phyloP scores from a whole-genome alignment of 2,113 vertebrate genomes.

The Ochotona curzoniae region DNA sequence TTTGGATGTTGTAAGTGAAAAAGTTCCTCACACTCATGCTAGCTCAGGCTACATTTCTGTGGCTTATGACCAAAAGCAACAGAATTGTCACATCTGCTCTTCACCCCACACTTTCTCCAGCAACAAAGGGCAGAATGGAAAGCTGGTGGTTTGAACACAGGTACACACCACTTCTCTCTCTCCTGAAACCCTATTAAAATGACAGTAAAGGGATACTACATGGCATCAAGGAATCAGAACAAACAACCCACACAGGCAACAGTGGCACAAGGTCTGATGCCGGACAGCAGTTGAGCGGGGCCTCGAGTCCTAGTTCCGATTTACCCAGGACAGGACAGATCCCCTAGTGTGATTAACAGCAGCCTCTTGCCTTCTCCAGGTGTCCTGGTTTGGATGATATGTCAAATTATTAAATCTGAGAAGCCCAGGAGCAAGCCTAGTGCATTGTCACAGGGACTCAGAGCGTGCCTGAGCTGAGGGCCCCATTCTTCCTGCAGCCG shows the following conservation, averaged over 20 bases:
- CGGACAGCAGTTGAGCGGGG: not conserved
- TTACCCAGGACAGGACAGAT: not conserved
- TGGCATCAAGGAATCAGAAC: not conserved
- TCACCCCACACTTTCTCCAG: not conserved
- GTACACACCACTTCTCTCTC: not conserved
- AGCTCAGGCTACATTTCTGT: not conserved
- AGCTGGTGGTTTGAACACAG: not conserved
- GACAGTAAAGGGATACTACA: not conserved
- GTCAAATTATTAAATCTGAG: constrained; percentile 32
- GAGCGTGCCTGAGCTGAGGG: not conserved
- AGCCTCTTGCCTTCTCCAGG: not conserved
- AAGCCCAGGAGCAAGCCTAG: constrained; percentile 29
- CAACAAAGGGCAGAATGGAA: not conserved
- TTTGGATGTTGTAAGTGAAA: not conserved
- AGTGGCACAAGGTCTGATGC: not conserved
- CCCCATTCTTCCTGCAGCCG: not conserved
- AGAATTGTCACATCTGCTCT: not conserved
- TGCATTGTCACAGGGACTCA: not conserved
- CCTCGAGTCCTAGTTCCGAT: not conserved
- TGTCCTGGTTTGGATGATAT: not conserved
- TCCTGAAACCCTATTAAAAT: not conserved
- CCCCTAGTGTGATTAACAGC: not conserved
- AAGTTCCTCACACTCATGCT: not conserved
- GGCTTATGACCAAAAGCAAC: constrained; percentile 21
- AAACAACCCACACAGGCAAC: constrained; percentile 10